These are phyloP conservation scores for Cryptoblepharus egeriae DNA, from an alignment of 2,797 vertebrate species.

Conservation along the genomic window DNA sequence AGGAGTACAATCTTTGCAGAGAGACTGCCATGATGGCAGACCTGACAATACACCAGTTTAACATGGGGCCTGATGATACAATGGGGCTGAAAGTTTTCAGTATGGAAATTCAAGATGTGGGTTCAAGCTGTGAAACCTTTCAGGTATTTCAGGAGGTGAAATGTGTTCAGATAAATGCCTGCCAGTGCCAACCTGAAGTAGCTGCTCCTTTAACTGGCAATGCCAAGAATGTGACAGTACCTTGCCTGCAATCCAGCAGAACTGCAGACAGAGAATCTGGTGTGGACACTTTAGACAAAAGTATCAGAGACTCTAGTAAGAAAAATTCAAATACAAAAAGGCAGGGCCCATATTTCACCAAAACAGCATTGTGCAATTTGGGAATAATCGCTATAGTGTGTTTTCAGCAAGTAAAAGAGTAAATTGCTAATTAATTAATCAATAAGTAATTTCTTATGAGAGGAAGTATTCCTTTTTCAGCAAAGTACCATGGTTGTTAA, in stretches of 20 bases:
- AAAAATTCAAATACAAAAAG: constrained; percentile 27
- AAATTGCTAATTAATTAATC: constrained; percentile 72
- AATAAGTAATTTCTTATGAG: constrained; percentile 73
- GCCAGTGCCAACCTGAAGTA: not conserved
- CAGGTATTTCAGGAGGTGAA: not conserved
- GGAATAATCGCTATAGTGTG: constrained; percentile 59
- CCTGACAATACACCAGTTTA: too few relatives aligned
- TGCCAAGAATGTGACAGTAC: too few relatives aligned
- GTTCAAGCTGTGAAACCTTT: not conserved
- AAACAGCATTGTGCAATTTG: constrained; percentile 28
- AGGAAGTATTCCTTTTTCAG: constrained; percentile 57
- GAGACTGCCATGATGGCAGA: too few relatives aligned
- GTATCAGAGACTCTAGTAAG: constrained; percentile 16
- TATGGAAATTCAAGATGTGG: not conserved
- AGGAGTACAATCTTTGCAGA: too few relatives aligned
- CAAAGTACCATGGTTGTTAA: constrained; percentile 62
- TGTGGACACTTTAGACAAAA: not conserved
- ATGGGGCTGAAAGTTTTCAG: too few relatives aligned
- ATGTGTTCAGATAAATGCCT: not conserved
- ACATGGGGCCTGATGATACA: too few relatives aligned
- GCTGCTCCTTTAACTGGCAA: not conserved
- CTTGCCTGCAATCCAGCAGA: too few relatives aligned
- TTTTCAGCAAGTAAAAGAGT: constrained; percentile 67
- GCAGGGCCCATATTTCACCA: constrained; percentile 57
- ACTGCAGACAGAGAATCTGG: too few relatives aligned